Conservation (phyloP, 2,113 vertebrate genomes). For the Sula dactylatra region DNA sequence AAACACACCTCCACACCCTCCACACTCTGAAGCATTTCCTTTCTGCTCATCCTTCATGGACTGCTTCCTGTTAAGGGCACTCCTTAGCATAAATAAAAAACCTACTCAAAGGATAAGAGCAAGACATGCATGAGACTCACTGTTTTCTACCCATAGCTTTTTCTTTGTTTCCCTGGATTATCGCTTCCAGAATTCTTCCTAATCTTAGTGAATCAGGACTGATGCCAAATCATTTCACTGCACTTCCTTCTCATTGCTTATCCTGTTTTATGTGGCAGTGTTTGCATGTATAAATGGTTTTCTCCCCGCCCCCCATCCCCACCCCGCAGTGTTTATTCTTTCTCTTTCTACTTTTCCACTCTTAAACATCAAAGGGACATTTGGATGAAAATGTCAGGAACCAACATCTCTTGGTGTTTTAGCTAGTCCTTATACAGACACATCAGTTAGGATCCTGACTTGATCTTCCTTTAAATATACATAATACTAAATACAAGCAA, state of each 20-base stretch:
- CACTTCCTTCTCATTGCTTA: neutral
- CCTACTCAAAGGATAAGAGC: neutral
- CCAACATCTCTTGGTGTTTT: neutral
- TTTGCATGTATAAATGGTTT: neutral
- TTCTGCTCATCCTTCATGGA: neutral
- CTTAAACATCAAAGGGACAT: neutral
- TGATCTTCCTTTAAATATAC: neutral
- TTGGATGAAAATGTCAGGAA: neutral
- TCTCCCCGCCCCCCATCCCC: rapidly evolving
- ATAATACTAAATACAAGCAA: neutral
- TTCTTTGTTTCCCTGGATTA: neutral
- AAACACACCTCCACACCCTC: neutral
- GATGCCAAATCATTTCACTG: neutral
- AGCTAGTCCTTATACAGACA: neutral
- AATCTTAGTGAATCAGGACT: neutral
- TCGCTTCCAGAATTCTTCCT: neutral
- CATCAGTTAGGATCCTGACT: neutral
- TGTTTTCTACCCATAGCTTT: neutral
- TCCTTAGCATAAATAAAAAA: neutral
- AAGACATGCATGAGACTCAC: neutral
- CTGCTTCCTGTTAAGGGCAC: neutral
- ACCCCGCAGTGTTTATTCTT: neutral
- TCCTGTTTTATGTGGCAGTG: neutral
- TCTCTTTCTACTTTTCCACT: neutral
- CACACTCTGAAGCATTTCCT: neutral